phyloP scores from a whole-genome alignment of 2,797 vertebrate genomes.

The Acipenser oxyrinchus region DNA sequence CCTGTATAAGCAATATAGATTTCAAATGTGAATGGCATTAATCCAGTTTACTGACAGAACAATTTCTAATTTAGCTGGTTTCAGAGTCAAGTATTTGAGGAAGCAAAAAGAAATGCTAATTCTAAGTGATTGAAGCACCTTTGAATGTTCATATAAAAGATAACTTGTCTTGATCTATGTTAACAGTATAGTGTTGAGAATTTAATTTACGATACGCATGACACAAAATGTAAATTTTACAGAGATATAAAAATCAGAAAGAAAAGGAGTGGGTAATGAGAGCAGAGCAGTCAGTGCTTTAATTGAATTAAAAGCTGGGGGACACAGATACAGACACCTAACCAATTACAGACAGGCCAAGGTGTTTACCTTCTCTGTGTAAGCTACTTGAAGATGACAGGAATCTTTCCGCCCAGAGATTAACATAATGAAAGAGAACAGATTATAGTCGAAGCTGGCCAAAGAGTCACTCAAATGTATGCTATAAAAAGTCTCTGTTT shows the following conservation, averaged over 20 bases:
- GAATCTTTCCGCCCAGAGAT: slow-evolving; percentile 78
- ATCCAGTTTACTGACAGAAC: too few relatives aligned
- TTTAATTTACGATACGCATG: slow-evolving; percentile 64
- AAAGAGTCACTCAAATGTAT: slow-evolving; percentile 52
- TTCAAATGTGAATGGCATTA: too few relatives aligned
- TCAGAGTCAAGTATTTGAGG: too few relatives aligned
- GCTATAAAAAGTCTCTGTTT: slow-evolving; percentile 25
- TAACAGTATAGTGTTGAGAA: slow-evolving; percentile 50
- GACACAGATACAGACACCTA: slow-evolving; percentile 75
- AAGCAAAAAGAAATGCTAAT: too few relatives aligned
- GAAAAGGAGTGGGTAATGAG: slow-evolving; percentile 88
- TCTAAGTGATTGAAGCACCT: too few relatives aligned
- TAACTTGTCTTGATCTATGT: slow-evolving; percentile 45
- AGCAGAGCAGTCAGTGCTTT: slow-evolving; percentile 79
- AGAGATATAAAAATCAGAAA: slow-evolving; percentile 65
- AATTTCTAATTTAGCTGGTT: too few relatives aligned
- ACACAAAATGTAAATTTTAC: slow-evolving; percentile 56
- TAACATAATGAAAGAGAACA: slow-evolving; percentile 79
- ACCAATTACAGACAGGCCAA: slow-evolving; percentile 75
- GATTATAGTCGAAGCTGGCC: slow-evolving; percentile 72
- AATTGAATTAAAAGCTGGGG: slow-evolving; percentile 97
- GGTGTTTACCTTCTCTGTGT: slow-evolving; percentile 72
- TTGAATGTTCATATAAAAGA: neutral
- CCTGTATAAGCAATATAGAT: too few relatives aligned
- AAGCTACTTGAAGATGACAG: slow-evolving; percentile 70